Evolutionary conservation across 2,797 vertebrate species (phyloP), one percentile per base, ranked within the genome.

Genomic region (Mus caroli): DNA sequence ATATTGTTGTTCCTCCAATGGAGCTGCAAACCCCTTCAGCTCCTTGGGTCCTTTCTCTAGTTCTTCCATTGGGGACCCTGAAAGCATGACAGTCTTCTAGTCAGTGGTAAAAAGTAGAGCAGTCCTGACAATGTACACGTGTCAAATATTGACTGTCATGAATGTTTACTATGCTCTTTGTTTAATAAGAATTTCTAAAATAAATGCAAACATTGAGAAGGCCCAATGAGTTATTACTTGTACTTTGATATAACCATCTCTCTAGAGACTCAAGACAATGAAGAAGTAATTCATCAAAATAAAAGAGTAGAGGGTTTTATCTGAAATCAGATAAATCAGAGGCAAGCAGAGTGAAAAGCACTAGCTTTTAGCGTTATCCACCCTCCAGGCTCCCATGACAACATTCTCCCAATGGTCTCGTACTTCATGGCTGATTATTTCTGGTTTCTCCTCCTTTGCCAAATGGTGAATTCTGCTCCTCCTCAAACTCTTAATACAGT

Each of bases 161-260:
- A 89, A 62, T 78, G 43, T 85, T 88, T 92, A 71, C 12, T 67
- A 76, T 54, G 58, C 37, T 43, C 76, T 75, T 50, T 60, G 11
- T 58, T 22, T 52, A 71, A 54, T 84, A 83, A 67, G 20, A 89
- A 60, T 88, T 88, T 76, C 20, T n/a, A 73, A 92, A 60, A 88
- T 14, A 91, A 24, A 69, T n/a, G 54, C 9, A 76, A 76, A 10
- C 83, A 64, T 34, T 83, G 15, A 62, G 92, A 91, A 95, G 40
- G 26, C 67, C n/a, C 17, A 78, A 9, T 58, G 7, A 50, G 87
- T 85, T 43, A 87, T 40, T 54, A 43, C 71, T 60, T 75, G 1
- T 37, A 60, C 7, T 67, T 73, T 85, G 26, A 67, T 88, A 43
- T 62, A 24, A 80, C 91, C n/a, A 31, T 52, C 31, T 67, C 26